Base-by-base conservation (phyloP, 2,797 vertebrate genomes). In the Gymnopithys bicolor region DNA sequence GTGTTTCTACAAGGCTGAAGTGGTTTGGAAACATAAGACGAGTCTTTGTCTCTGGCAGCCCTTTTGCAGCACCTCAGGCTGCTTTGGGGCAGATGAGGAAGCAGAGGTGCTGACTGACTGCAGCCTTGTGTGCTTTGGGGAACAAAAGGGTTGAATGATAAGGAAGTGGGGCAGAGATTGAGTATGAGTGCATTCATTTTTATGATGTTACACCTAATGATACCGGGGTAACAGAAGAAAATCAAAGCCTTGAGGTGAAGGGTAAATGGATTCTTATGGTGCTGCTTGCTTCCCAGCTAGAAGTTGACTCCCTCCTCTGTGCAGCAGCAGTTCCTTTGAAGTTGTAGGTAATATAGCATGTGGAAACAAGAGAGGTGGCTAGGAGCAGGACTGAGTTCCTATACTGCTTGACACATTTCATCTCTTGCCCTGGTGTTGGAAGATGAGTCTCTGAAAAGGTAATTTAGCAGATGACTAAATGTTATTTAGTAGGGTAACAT, bases 381-480 rank as follows among this genome's bases (percentile, higher is more conserved):
- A 43, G 43, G 35, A 81, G 43, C 35, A 62, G 39, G 55, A 52
- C 43, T 15, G 19, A 22, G 37, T 39, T 86, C n/a, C 75, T 79
- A 1, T 55, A 19, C 63, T 43, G 35, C 43, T 78, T 71, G 19
- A 85, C 46, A 53, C 11, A 5, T 39, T 94, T 86, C 14, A 19
- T 60, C 21, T 95, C 19, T 13, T 66, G n/a, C 39, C 32, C 69
- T 78, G 10, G 5, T 52, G 19, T 60, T 74, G 59, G 32, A 80
- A 94, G 32, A 85, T 80, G 37, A 35, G 56, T 37, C 49, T 81
- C 60, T 39, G 73, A 90, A 64, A 90, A 63, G 28, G 45, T 67
- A 67, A 52, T 83, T 68, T 75, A 81, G 73, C 46, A 84, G 58
- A 32, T 60, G 49, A 56, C 17, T 84, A 46, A 51, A 62, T 74